These are phyloP conservation scores for Melanostigma gelatinosum DNA, from an alignment of 2,113 vertebrate genomes.

Conservation along the genomic window DNA sequence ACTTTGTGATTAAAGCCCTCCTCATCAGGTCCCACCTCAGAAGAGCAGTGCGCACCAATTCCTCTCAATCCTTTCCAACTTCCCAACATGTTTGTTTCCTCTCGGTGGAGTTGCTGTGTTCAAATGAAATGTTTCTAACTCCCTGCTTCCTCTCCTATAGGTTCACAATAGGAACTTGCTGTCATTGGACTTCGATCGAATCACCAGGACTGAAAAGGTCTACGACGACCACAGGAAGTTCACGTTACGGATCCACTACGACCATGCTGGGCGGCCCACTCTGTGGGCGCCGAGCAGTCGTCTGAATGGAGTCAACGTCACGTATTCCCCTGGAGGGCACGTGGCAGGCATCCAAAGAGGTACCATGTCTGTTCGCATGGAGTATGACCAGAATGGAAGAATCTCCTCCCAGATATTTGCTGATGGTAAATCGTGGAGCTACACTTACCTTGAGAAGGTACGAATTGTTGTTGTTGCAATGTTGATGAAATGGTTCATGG, in stretches of 20 bases:
- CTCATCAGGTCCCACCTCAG: conserved; percentile 43
- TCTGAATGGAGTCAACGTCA: conserved; percentile 95
- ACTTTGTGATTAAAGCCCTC: conserved; percentile 49
- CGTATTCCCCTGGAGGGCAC: conserved; percentile 92
- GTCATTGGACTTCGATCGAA: conserved; percentile 96
- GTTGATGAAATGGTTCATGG: conserved; percentile 3
- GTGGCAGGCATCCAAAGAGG: conserved; percentile 96
- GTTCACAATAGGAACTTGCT: conserved; percentile 97
- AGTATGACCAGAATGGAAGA: conserved; percentile 93
- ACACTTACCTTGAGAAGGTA: conserved; percentile 90
- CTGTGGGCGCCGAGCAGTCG: conserved; percentile 98
- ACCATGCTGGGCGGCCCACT: conserved; percentile 92
- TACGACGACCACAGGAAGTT: conserved; percentile 99
- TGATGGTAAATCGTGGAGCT: conserved; percentile 97
- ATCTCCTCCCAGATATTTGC: conserved; percentile 95
- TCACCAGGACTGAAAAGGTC: conserved; percentile 98
- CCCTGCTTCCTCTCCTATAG: conserved; percentile 69
- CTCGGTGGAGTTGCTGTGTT: conserved; percentile 1
- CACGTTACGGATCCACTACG: conserved; percentile 94
- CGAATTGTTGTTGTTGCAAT: background rate
- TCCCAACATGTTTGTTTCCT: conserved; percentile 11
- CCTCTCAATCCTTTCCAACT: conserved; percentile 18
- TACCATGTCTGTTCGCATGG: conserved; percentile 98
- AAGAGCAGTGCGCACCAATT: conserved; percentile 26
- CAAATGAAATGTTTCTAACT: conserved; percentile 12